These are phyloP conservation scores for Campoplex nolae DNA, from an alignment of 2,888 invertebrate species.

Conservation along the genomic window DNA sequence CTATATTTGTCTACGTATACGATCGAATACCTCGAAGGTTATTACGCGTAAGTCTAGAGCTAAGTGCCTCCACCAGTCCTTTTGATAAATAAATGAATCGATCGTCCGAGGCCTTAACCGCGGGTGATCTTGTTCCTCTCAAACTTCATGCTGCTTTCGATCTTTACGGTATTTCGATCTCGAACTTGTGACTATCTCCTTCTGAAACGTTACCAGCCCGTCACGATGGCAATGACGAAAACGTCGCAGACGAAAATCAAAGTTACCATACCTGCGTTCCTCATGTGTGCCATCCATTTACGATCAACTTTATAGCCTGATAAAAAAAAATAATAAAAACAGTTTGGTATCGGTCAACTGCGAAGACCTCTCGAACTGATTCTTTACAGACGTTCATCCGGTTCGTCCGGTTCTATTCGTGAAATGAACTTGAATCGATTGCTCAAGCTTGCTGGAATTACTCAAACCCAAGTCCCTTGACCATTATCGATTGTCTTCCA, in stretches of 20 bases:
- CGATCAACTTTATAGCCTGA: constrained; percentile 78
- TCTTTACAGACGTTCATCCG: constrained; percentile 54
- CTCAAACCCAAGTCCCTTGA: background rate
- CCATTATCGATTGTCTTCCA: constrained; percentile 63
- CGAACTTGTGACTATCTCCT: constrained; percentile 2
- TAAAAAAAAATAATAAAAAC: constrained; percentile 76
- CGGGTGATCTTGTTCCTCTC: constrained; percentile 72
- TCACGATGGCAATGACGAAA: constrained; percentile 22
- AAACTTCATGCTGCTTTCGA: constrained; percentile 69
- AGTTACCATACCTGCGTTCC: constrained; percentile 72
- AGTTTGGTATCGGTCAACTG: constrained; percentile 64
- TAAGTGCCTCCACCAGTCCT: constrained; percentile 27
- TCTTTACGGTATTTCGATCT: constrained; percentile 59
- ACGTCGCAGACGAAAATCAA: constrained; percentile 25
- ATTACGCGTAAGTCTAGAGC: constrained; percentile 43
- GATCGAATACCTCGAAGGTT: constrained; percentile 19
- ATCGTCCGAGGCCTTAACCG: constrained; percentile 63
- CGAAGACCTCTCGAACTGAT: constrained; percentile 64
- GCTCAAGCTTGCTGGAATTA: background rate
- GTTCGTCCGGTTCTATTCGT: background rate
- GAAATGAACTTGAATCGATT: background rate
- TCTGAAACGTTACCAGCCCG: constrained; percentile 9
- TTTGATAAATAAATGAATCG: constrained; percentile 66
- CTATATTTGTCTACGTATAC: background rate
- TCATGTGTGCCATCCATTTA: constrained; percentile 71